These are phyloP conservation scores for Pseudomyrmex cubaensis DNA, from an alignment of 1,140 invertebrate genomes.

Conservation along the genomic window DNA sequence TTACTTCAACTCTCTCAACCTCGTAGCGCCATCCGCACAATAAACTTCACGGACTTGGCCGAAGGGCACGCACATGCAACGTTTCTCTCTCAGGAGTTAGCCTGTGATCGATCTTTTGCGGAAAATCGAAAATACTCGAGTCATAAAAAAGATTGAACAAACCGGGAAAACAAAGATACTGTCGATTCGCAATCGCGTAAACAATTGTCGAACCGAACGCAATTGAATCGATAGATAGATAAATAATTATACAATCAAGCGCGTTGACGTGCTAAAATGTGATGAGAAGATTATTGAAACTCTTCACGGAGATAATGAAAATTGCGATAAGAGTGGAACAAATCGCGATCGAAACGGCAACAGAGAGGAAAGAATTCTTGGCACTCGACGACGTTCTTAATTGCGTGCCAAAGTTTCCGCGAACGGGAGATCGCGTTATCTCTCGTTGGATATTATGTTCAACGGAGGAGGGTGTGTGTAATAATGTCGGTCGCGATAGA, in stretches of 20 bases:
- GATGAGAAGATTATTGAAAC: background rate
- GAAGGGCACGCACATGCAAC: constrained; percentile 70
- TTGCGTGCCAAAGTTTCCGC: background rate
- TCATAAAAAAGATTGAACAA: background rate
- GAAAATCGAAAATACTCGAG: background rate
- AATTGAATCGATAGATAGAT: background rate
- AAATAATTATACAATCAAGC: background rate
- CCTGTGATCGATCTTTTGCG: background rate
- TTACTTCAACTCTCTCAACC: constrained; percentile 78
- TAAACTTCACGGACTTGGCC: constrained; percentile 66
- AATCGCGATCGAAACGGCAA: too few relatives aligned
- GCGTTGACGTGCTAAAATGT: too few relatives aligned
- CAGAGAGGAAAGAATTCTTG: background rate
- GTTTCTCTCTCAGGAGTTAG: background rate
- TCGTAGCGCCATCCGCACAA: constrained; percentile 64
- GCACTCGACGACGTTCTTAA: background rate
- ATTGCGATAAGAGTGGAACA: background rate
- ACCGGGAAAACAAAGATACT: background rate
- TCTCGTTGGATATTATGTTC: constrained; percentile 39
- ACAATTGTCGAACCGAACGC: too few relatives aligned
- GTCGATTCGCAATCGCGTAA: background rate
- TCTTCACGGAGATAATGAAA: background rate
- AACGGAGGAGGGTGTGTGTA: background rate
- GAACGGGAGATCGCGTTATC: constrained; percentile 48
- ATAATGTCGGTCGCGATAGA: constrained; percentile 33